A percentile compares a stretch with the other conserved stretches of the same genome.
Conservation (phyloP, 2,113 vertebrate genomes). For the Rhea americana region DNA sequence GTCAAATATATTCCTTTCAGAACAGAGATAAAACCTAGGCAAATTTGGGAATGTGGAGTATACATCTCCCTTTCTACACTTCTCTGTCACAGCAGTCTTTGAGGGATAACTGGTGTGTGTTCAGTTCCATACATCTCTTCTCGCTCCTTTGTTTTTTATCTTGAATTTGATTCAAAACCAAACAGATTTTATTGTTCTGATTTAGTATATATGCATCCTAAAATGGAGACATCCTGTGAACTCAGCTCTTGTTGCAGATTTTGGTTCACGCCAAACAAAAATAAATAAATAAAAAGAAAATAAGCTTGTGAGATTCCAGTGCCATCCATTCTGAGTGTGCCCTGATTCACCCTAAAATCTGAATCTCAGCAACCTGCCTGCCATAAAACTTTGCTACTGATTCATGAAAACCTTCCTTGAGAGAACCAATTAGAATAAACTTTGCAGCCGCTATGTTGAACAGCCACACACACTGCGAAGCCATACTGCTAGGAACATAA, state of each 20-base stretch:
- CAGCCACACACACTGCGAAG: background rate
- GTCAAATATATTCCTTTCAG: background rate
- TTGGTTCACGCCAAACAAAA: background rate
- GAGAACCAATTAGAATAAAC: background rate
- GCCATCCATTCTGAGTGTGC: background rate
- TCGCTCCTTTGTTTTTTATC: background rate
- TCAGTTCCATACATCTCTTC: background rate
- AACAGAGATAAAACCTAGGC: background rate
- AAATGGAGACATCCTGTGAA: background rate
- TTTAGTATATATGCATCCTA: background rate
- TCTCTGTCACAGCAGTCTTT: background rate
- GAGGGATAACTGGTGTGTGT: background rate
- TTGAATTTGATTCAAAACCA: background rate
- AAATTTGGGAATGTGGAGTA: background rate
- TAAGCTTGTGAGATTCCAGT: background rate
- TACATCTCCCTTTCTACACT: background rate
- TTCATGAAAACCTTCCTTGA: background rate
- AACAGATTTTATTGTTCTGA: background rate
- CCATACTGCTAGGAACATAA: background rate
- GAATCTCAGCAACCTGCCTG: background rate
- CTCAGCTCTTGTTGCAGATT: background rate
- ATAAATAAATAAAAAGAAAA: background rate
- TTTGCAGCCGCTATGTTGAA: background rate
- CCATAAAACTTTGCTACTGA: rapidly evolving
- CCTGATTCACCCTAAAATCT: background rate